These are phyloP conservation scores for Arremon aurantiirostris DNA, from an alignment of 2,797 vertebrate species.

Conservation along the genomic window DNA sequence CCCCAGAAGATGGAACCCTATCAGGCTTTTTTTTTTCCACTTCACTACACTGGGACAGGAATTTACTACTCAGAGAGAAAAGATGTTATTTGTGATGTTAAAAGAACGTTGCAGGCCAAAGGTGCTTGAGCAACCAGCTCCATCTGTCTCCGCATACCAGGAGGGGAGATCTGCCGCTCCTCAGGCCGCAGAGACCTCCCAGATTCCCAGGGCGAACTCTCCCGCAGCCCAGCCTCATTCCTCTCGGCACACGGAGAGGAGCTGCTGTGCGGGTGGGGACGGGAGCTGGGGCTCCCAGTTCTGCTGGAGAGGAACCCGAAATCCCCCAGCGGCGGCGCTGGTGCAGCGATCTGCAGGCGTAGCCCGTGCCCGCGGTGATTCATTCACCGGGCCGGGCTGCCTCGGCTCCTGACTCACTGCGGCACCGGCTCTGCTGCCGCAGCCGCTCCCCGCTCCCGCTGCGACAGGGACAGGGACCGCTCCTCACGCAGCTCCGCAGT, in stretches of 20 bases:
- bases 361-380: background rate
- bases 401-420: background rate
- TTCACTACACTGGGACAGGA: background rate
- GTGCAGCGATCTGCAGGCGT: rapidly evolving
- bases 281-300: background rate
- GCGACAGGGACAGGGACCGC: background rate
- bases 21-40: background rate
- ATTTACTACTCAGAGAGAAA: background rate
- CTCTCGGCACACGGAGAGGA: background rate
- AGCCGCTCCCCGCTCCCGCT: background rate
- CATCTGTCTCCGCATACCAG: background rate
- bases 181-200: background rate
- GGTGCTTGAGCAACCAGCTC: background rate
- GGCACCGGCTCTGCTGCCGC: background rate
- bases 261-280: background rate
- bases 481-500: background rate
- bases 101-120: background rate
- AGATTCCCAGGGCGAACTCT: background rate
- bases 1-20: background rate
- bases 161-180: background rate
- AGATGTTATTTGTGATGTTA: background rate
- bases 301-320: background rate
- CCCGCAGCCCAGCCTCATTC: background rate
- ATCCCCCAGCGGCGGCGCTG: background rate
- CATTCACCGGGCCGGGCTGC: background rate